Conservation (phyloP, 2,888 invertebrate genomes). For the Aleiodes leptofemur region DNA sequence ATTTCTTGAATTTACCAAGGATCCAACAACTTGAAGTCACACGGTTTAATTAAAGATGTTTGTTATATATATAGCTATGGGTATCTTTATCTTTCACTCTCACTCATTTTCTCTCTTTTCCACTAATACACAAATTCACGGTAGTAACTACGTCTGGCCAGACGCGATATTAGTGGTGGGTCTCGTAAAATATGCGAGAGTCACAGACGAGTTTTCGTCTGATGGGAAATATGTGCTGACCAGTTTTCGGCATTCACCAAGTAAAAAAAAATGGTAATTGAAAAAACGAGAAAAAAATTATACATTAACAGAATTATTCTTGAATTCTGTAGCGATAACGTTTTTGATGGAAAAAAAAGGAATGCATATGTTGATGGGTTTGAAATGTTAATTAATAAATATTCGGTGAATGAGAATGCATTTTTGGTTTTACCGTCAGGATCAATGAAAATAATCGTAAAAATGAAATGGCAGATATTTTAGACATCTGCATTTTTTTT, state of each 20-base stretch:
- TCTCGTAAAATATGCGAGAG: slow-evolving; percentile 42
- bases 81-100: slow-evolving; percentile 39
- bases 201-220: slow-evolving; percentile 31
- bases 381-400: slow-evolving; percentile 1
- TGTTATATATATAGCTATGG: slow-evolving; percentile 51
- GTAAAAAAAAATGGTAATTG: neutral
- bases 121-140: slow-evolving; percentile 7
- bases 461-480: too few species aligned
- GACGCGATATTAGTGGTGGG: slow-evolving; percentile 37
- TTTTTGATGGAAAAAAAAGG: slow-evolving; percentile 15
- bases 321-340: neutral
- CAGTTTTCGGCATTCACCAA: slow-evolving; percentile 32
- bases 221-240: slow-evolving; percentile 11
- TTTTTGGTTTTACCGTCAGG: too few species aligned
- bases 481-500: too few species aligned
- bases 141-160: slow-evolving; percentile 19
- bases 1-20: slow-evolving; percentile 39
- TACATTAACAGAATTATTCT: neutral
- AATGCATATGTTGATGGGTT: slow-evolving; percentile 1
- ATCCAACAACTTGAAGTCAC: slow-evolving; percentile 16
- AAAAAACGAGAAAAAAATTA: neutral
- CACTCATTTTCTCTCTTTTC: slow-evolving; percentile 31
- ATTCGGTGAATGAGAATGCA: too few species aligned
- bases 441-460: too few species aligned
- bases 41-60: slow-evolving; percentile 55